Evolutionary conservation across 64 coral and sea anemone species (phyloP).

Genomic region (Trachythela sp.): DNA sequence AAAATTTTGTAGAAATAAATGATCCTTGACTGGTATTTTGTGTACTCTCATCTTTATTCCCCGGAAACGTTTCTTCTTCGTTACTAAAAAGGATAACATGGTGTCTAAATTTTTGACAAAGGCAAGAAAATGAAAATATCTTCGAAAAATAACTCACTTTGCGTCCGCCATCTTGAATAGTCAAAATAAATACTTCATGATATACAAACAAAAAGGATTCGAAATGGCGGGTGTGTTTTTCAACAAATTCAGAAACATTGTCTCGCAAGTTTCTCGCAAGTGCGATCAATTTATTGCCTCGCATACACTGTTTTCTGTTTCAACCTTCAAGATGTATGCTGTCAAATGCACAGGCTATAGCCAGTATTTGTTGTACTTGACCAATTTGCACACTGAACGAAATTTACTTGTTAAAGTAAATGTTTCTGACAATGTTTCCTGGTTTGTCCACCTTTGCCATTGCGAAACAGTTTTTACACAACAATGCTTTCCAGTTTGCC

Average conservation of each 20-base stretch:
- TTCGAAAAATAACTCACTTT: not conserved
- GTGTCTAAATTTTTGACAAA: not conserved
- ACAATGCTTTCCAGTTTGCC: no score
- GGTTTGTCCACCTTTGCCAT: no score
- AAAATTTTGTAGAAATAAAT: not conserved
- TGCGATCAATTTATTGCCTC: no score
- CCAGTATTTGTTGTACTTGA: no score
- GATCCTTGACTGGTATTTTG: not conserved
- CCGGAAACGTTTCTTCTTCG: not conserved
- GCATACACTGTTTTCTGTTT: no score
- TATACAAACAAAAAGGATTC: not conserved
- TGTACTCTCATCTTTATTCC: not conserved
- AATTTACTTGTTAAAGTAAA: no score
- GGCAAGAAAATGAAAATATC: not conserved
- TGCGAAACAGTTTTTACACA: no score
- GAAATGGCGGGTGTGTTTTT: not conserved
- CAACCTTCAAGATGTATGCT: no score
- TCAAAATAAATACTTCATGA: not conserved
- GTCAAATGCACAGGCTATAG: no score
- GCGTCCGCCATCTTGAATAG: not conserved
- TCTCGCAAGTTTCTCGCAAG: not conserved
- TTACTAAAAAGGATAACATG: not conserved
- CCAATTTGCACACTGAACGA: no score
- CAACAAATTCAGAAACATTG: not conserved
- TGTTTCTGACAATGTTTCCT: no score